Conservation (phyloP, 2,888 invertebrate genomes). For the Euspilapteryx auroguttella region DNA sequence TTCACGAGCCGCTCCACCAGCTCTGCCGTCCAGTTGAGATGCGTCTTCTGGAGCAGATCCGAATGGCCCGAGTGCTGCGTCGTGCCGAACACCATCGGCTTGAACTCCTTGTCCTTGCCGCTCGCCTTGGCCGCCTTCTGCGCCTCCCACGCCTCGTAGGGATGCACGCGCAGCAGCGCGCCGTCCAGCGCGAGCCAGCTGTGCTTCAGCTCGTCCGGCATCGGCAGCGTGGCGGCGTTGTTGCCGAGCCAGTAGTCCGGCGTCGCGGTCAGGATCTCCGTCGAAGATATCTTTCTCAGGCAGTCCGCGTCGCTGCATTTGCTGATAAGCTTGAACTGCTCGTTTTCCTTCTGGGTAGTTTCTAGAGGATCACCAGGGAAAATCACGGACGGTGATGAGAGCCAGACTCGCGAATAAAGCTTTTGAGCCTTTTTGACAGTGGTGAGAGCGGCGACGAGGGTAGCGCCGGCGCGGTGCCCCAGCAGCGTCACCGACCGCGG, state of each 20-base stretch:
- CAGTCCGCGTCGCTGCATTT: constrained; percentile 63
- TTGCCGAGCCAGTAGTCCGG: constrained; percentile 72
- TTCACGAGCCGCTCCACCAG: constrained; percentile 66
- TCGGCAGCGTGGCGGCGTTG: constrained; percentile 62
- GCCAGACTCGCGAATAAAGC: constrained; percentile 77
- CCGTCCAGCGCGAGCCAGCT: constrained; percentile 82
- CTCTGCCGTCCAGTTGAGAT: constrained; percentile 68
- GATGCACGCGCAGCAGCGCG: constrained; percentile 65
- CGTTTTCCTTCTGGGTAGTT: constrained; percentile 64
- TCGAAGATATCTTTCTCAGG: constrained; percentile 49
- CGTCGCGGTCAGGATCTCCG: constrained; percentile 67
- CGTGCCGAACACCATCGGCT: constrained; percentile 69
- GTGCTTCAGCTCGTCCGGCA: constrained; percentile 65
- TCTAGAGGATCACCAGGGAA: constrained; percentile 67
- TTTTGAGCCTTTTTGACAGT: constrained; percentile 61
- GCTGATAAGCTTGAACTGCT: constrained; percentile 59
- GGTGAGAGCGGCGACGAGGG: constrained; percentile 76
- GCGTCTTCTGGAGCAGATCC: constrained; percentile 58
- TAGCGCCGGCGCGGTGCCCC: constrained; percentile 85
- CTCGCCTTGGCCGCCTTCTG: constrained; percentile 31
- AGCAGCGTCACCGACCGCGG: constrained; percentile 75
- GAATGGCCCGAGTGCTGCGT: constrained; percentile 75
- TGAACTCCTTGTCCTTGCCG: constrained; percentile 41
- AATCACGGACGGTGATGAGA: constrained; percentile 75
- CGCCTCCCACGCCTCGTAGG: constrained; percentile 65